Percentiles rank a stretch among this genome's conserved stretches.
phyloP scores from a whole-genome alignment of 53 echinoderm and acorn worm species.

The Henricia sp. region DNA sequence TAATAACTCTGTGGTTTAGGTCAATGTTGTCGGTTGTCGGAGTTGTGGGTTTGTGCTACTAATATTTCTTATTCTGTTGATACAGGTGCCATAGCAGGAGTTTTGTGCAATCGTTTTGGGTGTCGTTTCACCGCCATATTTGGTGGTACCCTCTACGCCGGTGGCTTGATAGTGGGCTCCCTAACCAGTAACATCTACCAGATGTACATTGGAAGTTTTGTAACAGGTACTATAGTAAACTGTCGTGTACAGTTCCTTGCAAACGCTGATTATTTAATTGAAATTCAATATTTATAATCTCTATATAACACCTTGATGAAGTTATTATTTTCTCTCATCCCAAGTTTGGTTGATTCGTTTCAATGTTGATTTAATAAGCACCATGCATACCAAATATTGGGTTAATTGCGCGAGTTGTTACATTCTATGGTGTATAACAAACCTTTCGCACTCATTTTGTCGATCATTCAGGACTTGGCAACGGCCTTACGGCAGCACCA shows the following conservation, averaged over 20 bases:
- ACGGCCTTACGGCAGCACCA: neutral
- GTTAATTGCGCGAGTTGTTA: too few species aligned
- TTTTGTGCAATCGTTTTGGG: neutral
- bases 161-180: slow-evolving; percentile 2
- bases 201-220: slow-evolving; percentile 14
- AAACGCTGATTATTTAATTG: neutral
- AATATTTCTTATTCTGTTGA: neutral
- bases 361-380: too few species aligned
- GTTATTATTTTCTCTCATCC: too few species aligned
- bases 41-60: too few species aligned
- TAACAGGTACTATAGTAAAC: neutral
- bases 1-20: too few species aligned
- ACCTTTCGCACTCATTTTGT: neutral
- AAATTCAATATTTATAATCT: neutral
- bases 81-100: slow-evolving; percentile 9
- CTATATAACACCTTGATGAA: neutral
- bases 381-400: too few species aligned
- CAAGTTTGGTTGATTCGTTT: too few species aligned
- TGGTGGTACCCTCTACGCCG: neutral
- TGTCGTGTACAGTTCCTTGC: neutral
- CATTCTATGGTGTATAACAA: neutral
- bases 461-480: slow-evolving; percentile 8
- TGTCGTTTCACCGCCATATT: neutral
- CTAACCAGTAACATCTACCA: neutral
- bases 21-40: too few species aligned